phyloP scores from a whole-genome alignment of 2,888 invertebrate genomes.

The Mactromeris polynyma region DNA sequence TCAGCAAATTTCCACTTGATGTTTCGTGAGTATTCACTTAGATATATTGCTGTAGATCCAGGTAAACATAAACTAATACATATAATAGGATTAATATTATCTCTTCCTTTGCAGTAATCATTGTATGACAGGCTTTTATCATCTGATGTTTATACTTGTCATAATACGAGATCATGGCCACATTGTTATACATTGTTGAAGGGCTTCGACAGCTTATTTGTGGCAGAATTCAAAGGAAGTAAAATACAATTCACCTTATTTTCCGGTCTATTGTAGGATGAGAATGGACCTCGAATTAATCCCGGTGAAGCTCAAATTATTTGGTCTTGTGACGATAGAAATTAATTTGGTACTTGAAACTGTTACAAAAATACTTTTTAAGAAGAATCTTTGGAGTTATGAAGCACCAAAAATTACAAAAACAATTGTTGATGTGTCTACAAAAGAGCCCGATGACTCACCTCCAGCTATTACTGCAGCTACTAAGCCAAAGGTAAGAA shows the following conservation, averaged over 20 bases:
- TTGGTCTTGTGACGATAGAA: conserved; percentile 61
- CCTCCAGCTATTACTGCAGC: conserved; percentile 55
- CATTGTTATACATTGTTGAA: no score
- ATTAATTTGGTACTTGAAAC: conserved; percentile 44
- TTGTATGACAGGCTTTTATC: neutral
- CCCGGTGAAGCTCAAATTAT: conserved; percentile 54
- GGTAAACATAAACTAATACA: neutral
- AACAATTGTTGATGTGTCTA: conserved; percentile 45
- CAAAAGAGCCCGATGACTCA: conserved; percentile 55
- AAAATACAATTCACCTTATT: no score
- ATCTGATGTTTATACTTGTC: no score
- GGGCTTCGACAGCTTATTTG: no score
- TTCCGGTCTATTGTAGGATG: conserved; percentile 41
- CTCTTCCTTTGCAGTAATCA: neutral
- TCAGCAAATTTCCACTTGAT: conserved; percentile 76
- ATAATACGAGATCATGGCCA: no score
- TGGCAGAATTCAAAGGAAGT: no score
- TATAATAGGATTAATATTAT: neutral
- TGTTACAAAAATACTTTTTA: conserved; percentile 58
- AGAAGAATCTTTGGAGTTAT: conserved; percentile 55
- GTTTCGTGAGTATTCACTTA: conserved; percentile 65
- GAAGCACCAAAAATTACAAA: conserved; percentile 52
- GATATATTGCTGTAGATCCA: no score
- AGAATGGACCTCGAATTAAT: conserved; percentile 62
- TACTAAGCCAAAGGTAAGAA: neutral